Base-by-base conservation (phyloP, 2,113 vertebrate genomes). In the Labeo catla region DNA sequence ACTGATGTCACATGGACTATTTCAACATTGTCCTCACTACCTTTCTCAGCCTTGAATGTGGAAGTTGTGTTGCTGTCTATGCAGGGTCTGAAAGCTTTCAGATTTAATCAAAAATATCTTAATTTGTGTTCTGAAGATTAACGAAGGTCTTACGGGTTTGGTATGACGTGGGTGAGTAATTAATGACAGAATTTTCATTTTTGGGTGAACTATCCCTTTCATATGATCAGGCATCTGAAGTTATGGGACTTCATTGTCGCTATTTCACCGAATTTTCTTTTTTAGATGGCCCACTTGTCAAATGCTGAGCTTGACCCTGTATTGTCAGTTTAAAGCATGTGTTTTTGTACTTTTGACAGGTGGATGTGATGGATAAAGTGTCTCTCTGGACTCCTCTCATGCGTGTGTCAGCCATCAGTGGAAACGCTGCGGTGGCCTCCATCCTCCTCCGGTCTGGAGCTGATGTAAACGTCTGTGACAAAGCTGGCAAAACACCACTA, bases 301-400 rank as follows among this genome's bases (percentile, higher is more conserved):
- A 21, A 72, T 72, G 68, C 16, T 10, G 19, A n/a, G 70, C 43
- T n/a, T 45, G 39, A 73, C 70, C 70, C 39, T 45, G 39, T 11
- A 21, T 21, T 73, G 70, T 73, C 70, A 72, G 68, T 16, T 49
- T 50, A 85, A 61, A 49, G 47, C 83, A 23, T 88, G 77, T 84
- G 47, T 84, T 88, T 63, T 2, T 7, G 21, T 49, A 66, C 34
- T 83, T 39, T 9, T 76, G 23, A 45, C 50, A 95, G 95, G 89
- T 94, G 59, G 94, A 95, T 3, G 28, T 45, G 0, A 72, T 39
- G 80, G 95, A 95, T 13, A 19, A 76, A 0, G 80, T 89, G 6
- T 94, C 92, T 0, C 84, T 89, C 15, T 95, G 94, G 94, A 95
- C 95, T 5, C 95, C 94, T 0, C 92, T 95, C 54, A 94, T 95